phyloP scores from a whole-genome alignment of 2,888 invertebrate species.

The Acrocyrtus sp. region DNA sequence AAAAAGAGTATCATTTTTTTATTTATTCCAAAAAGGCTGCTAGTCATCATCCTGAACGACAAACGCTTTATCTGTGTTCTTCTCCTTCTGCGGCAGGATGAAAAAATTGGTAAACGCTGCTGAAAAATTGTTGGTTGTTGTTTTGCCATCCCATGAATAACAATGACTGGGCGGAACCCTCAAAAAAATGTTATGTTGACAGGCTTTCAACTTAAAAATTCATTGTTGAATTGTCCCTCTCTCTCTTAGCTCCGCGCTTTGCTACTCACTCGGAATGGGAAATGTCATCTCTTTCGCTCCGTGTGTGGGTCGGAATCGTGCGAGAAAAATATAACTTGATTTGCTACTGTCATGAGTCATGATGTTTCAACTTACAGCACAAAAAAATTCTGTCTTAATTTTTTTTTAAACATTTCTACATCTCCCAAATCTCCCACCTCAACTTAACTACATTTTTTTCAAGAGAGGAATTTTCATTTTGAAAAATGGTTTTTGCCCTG shows the following conservation, averaged over 20 bases:
- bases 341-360: neutral
- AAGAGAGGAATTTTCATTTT: no score
- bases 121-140: constrained; percentile 29
- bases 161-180: constrained; percentile 48
- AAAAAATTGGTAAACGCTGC: neutral
- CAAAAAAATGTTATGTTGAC: constrained; percentile 39
- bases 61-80: neutral
- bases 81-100: neutral
- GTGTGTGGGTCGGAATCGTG: constrained; percentile 24
- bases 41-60: neutral
- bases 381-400: no score
- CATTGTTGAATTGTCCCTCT: neutral
- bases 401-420: no score
- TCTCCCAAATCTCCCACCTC: no score
- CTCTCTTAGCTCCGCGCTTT: no score
- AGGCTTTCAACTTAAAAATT: constrained; percentile 9
- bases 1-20: no score
- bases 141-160: constrained; percentile 42
- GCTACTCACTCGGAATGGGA: constrained; percentile 14
- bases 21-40: neutral
- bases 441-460: no score
- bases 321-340: constrained; percentile 1
- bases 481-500: no score
- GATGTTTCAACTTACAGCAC: neutral
- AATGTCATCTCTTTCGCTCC: constrained; percentile 17